Base-by-base conservation (phyloP, 2,888 invertebrate genomes). In the Pharmacophagus antenor region DNA sequence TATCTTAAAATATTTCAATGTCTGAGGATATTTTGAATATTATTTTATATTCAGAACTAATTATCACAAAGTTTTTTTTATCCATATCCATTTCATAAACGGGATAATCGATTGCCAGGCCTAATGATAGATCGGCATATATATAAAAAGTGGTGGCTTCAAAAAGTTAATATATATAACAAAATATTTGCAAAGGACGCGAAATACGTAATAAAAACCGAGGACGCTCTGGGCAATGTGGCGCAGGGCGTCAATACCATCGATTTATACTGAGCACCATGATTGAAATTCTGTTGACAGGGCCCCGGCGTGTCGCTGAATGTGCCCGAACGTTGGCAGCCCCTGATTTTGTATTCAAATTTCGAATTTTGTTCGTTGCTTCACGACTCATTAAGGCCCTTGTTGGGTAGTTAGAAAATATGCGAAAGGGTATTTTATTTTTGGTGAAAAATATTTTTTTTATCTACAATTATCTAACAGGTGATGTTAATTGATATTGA, bases 201-300 rank as follows among this genome's bases (percentile, higher is more conserved):
- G 23, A 54, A 21, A 49, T 54, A 42, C 18, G 59, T 54, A 50
- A 60, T 56, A 56, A 60, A 60, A 60, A 51, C 20, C 44, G 42
- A 42, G n/a, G 44, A 49, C 22, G 44, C 55, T 55, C 18, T 22
- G 31, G 60, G 51, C 55, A 56, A 51, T 46, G 55, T 51, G 50
- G 23, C 55, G 59, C 55, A 23, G 37, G 25, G 42, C 49, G 20
- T 42, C 60, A 50, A 60, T 46, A 55, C 10, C 55, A 47, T 56
- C 50, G 59, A 55, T 60, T 56, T 56, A 55, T 46, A 23, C 37
- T 18, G 37, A n/a, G 46, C 44, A 5, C 55, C 55, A 51, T 55
- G 55, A 60, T 60, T 60, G 60, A 60, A 61, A 61, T 56, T 51
- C 60, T 61, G 60, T 61, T 61, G 60, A 61, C 60, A 61, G 46